These are phyloP conservation scores for Colletes latitarsis DNA, from an alignment of 1,140 invertebrate genomes.

Conservation along the genomic window DNA sequence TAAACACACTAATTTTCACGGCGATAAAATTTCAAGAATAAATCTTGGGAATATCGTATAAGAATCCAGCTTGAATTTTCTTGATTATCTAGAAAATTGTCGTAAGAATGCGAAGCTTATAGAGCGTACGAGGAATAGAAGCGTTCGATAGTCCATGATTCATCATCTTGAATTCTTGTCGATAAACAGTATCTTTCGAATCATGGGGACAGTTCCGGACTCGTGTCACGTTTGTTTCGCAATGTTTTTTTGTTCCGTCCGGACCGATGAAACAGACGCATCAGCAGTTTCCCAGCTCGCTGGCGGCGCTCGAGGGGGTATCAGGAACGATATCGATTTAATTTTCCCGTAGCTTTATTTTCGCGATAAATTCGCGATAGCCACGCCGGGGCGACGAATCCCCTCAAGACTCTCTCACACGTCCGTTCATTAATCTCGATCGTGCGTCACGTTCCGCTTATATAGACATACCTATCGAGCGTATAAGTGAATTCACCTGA, in stretches of 20 bases:
- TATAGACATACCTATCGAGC: slow-evolving; percentile 29
- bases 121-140: too few relatives aligned
- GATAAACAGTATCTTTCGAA: neutral
- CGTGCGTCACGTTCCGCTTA: slow-evolving; percentile 35
- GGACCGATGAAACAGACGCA: neutral
- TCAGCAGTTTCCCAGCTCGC: slow-evolving; percentile 7
- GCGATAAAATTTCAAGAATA: too few relatives aligned
- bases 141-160: too few relatives aligned
- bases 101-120: too few relatives aligned
- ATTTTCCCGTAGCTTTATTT: slow-evolving; percentile 40
- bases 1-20: too few relatives aligned
- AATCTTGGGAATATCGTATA: too few relatives aligned
- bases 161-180: too few relatives aligned
- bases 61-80: too few relatives aligned
- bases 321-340: slow-evolving; percentile 39
- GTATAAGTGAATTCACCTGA: slow-evolving; percentile 54
- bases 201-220: neutral
- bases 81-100: too few relatives aligned
- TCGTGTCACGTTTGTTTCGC: neutral
- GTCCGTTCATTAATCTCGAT: slow-evolving; percentile 56
- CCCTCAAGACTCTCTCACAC: slow-evolving; percentile 34
- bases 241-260: too few relatives aligned
- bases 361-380: slow-evolving; percentile 37
- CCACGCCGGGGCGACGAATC: slow-evolving; percentile 12
- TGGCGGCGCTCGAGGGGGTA: neutral